phyloP scores from a whole-genome alignment of 2,888 invertebrate species.

The Cantharis rustica region DNA sequence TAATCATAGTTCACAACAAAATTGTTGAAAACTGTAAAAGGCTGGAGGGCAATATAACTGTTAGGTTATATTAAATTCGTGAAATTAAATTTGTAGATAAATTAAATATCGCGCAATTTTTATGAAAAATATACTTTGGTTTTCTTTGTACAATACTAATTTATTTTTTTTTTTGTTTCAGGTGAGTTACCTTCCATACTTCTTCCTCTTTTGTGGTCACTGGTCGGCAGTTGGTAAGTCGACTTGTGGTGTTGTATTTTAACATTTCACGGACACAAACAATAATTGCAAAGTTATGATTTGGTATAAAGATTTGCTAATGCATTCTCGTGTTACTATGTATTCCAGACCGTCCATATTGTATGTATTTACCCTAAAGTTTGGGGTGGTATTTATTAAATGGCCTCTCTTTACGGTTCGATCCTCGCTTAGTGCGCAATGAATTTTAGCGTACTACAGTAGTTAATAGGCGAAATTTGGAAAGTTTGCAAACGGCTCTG shows the following conservation, averaged over 20 bases:
- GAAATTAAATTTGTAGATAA: neutral
- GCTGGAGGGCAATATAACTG: neutral
- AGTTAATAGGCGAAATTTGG: neutral
- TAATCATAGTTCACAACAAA: constrained; percentile 3
- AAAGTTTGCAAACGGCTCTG: neutral
- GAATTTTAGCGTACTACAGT: neutral
- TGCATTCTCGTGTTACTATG: neutral
- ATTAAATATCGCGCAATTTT: too few relatives aligned
- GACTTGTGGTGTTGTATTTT: neutral
- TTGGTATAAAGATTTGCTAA: neutral
- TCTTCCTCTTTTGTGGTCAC: neutral
- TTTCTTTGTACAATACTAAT: too few relatives aligned
- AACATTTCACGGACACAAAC: neutral
- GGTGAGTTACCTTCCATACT: neutral
- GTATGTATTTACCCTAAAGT: neutral
- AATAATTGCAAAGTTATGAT: neutral
- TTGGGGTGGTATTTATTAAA: neutral
- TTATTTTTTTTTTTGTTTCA: neutral
- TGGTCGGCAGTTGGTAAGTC: neutral
- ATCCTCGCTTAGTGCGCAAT: neutral
- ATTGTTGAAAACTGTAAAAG: constrained; percentile 1
- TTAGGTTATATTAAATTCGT: neutral
- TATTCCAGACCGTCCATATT: neutral
- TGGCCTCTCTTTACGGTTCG: neutral
- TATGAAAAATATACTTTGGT: too few relatives aligned